A percentile compares a stretch with the other conserved stretches of the same genome.
phyloP scores from a whole-genome alignment of 2,797 vertebrate genomes.

The Neosalanx taihuensis region DNA sequence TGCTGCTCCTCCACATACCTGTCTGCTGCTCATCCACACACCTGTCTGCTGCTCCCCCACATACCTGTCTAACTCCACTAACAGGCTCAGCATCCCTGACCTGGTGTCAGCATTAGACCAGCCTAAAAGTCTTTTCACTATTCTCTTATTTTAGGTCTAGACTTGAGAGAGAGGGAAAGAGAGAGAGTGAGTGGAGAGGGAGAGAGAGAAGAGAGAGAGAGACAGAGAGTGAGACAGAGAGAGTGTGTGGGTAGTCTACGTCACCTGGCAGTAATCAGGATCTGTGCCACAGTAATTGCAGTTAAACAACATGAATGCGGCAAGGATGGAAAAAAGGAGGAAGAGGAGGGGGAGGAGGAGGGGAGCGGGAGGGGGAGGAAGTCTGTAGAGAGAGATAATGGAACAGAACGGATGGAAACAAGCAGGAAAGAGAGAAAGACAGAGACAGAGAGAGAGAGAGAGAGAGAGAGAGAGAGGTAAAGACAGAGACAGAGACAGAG shows the following conservation, averaged over 20 bases:
- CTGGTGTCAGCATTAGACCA: too few species aligned
- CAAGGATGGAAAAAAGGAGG: constrained; percentile 62
- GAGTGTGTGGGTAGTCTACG: constrained; percentile 11
- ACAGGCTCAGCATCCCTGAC: too few species aligned
- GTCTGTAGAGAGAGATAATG: not conserved
- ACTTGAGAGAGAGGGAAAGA: too few species aligned
- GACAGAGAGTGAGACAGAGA: too few species aligned
- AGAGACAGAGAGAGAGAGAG: not conserved
- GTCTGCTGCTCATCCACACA: too few species aligned
- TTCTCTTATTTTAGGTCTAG: too few species aligned
- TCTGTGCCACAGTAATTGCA: constrained; percentile 43
- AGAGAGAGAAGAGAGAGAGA: too few species aligned
- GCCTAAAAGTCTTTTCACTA: too few species aligned
- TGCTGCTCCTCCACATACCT: too few species aligned
- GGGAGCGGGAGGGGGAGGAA: constrained; percentile 39
- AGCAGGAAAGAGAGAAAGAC: not conserved
- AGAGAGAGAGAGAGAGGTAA: not conserved
- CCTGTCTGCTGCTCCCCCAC: too few species aligned
- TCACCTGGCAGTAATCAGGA: constrained; percentile 66
- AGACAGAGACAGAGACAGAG: not conserved
- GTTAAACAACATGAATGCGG: constrained; percentile 54
- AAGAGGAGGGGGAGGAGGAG: constrained; percentile 43
- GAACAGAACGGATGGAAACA: not conserved
- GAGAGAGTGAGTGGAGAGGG: not conserved
- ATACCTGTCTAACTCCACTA: too few species aligned